phyloP scores from a whole-genome alignment of 2,113 vertebrate species.

The Electrona antarctica region DNA sequence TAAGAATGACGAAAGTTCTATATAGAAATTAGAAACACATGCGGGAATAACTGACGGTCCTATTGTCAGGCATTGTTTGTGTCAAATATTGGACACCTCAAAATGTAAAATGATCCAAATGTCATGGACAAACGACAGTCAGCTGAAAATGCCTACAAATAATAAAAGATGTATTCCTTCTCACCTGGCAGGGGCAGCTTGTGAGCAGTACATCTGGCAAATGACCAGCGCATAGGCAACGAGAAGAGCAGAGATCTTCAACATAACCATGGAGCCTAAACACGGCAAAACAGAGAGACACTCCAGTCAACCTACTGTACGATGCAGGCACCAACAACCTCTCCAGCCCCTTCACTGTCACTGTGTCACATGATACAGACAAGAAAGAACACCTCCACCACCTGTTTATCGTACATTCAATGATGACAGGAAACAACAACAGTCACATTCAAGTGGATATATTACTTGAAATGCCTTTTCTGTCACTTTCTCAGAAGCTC shows the following conservation, averaged over 20 bases:
- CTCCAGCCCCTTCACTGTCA: slow-evolving; percentile 9
- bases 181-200: slow-evolving; percentile 92
- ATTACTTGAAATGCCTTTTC: slow-evolving; percentile 7
- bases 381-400: not conserved
- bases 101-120: too few species aligned
- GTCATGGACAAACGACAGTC: not conserved
- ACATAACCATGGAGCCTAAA: slow-evolving; percentile 85
- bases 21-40: too few species aligned
- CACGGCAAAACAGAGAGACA: slow-evolving; percentile 58
- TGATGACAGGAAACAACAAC: not conserved
- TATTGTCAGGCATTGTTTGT: too few species aligned
- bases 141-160: not conserved
- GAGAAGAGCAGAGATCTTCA: slow-evolving; percentile 92
- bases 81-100: too few species aligned
- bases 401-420: not conserved
- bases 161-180: slow-evolving; percentile 21
- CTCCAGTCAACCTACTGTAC: slow-evolving; percentile 28
- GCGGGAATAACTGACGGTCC: too few species aligned
- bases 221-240: slow-evolving; percentile 90
- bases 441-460: not conserved
- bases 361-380: not conserved
- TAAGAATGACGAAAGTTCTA: too few species aligned
- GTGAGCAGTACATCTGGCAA: slow-evolving; percentile 90
- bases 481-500: slow-evolving; percentile 31
- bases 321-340: not conserved